Base-by-base conservation (phyloP, 2,797 vertebrate genomes). In the Enteromius radiatus region DNA sequence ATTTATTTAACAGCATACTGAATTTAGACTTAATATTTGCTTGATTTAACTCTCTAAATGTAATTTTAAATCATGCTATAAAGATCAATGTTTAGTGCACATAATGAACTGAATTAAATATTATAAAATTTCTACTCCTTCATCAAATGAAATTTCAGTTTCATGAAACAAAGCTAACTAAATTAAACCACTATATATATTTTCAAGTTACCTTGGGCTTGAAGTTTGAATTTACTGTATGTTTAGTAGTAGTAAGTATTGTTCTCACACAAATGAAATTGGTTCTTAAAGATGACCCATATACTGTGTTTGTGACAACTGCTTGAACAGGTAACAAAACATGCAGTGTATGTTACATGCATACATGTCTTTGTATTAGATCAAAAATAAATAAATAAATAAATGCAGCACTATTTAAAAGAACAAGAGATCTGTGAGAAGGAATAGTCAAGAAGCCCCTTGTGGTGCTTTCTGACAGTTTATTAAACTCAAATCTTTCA, bases 401-500 rank as follows among this genome's bases (percentile, higher is more conserved):
- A 26, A 9, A 5, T 11, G 14, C n/a, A 45, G 15, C 15, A 26
- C 36, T 61, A 19, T 71, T 31, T 31, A 31, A 31, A 47, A 71
- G 26, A 43, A 31, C 19, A 47, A 71, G 43, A 47, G 15, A 47
- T 49, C 23, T 49, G 43, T 47, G 5, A 31, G 17, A 45, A 26
- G 6, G 38, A 26, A 69, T 17, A 69, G 67, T 26, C 14, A 15
- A 69, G 52, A 36, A 75, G 71, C 21, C 23, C 36, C 15, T 59
- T 45, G 52, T 61, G 33, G 9, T 76, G 33, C 19, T 69, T 54
- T 56, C 47, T 63, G 76, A 68, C 28, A 19, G 11, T 49, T 49
- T 65, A 63, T 63, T 36, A 68, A 31, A 45, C 5, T 7, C 8
- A 61, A 68, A 67, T 69, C 19, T 76, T 76, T 76, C 9, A 75